phyloP scores from a whole-genome alignment of 2,797 vertebrate genomes.

The Corythornis leucogaster region DNA sequence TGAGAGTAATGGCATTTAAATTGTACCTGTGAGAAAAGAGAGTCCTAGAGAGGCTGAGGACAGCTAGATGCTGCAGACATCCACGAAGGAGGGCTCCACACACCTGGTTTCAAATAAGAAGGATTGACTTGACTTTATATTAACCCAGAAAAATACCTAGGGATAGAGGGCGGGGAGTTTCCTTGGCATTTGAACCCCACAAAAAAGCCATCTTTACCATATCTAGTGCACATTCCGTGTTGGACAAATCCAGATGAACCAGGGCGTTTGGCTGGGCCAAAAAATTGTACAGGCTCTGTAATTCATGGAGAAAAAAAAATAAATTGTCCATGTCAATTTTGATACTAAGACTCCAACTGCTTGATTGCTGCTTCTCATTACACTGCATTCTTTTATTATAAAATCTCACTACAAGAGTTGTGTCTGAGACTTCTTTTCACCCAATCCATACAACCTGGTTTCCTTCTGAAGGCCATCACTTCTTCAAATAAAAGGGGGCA shows the following conservation, averaged over 20 bases:
- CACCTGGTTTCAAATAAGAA: conserved; percentile 80
- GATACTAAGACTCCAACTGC: neutral
- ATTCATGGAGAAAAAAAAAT: conserved; percentile 1
- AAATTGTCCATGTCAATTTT: neutral
- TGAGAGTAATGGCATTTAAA: neutral
- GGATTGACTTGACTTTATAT: neutral
- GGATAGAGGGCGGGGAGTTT: neutral
- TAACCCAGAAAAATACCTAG: neutral
- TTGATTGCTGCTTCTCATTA: neutral
- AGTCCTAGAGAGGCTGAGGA: conserved; percentile 91
- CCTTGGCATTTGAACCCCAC: neutral
- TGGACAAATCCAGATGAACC: conserved; percentile 92
- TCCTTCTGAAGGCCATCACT: neutral
- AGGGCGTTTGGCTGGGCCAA: conserved; percentile 93
- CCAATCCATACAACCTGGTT: neutral
- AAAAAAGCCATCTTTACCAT: conserved; percentile 80
- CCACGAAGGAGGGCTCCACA: conserved; percentile 93
- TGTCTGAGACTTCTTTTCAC: neutral
- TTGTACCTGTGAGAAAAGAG: conserved; percentile 92
- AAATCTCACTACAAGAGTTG: neutral
- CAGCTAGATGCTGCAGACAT: conserved; percentile 88
- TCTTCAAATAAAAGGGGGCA: neutral
- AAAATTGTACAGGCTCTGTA: conserved; percentile 92
- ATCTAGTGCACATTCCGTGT: conserved; percentile 94
- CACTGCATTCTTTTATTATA: neutral